A percentile compares a stretch with the other conserved stretches of the same genome.
Conservation (phyloP, 2,888 invertebrate species). For the Dryobotodes eremita region DNA sequence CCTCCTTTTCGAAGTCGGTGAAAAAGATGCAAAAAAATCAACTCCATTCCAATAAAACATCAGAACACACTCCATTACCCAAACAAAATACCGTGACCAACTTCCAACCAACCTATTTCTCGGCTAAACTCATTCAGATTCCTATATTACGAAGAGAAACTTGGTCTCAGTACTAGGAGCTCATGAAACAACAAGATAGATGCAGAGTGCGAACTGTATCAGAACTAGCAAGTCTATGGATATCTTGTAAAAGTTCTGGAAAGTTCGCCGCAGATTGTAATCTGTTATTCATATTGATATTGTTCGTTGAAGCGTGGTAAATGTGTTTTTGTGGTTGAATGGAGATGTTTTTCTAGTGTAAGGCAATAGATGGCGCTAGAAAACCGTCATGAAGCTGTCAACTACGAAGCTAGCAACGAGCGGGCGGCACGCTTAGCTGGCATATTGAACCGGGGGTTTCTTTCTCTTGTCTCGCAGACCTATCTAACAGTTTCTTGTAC, state of each 20-base stretch:
- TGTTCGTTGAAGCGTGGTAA: neutral
- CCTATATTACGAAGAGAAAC: conserved; percentile 38
- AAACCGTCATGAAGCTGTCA: no score
- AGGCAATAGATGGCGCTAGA: no score
- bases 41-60: neutral
- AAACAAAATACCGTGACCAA: conserved; percentile 9
- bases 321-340: conserved; percentile 13
- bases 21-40: neutral
- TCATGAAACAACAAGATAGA: conserved; percentile 53
- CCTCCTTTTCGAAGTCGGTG: no score
- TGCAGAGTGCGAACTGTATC: conserved; percentile 33
- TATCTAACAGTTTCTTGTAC: no score
- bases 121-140: conserved; percentile 43
- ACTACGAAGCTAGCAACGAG: no score
- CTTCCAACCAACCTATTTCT: conserved; percentile 17
- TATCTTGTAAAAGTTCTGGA: conserved; percentile 41
- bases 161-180: conserved; percentile 38
- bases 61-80: neutral
- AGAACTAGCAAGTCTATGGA: conserved; percentile 33
- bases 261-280: conserved; percentile 32
- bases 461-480: no score
- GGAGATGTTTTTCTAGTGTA: neutral
- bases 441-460: no score
- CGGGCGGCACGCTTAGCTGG: no score
- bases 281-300: conserved; percentile 45